Conservation (phyloP, 2,888 invertebrate species). For the Protophormia terraenovae region DNA sequence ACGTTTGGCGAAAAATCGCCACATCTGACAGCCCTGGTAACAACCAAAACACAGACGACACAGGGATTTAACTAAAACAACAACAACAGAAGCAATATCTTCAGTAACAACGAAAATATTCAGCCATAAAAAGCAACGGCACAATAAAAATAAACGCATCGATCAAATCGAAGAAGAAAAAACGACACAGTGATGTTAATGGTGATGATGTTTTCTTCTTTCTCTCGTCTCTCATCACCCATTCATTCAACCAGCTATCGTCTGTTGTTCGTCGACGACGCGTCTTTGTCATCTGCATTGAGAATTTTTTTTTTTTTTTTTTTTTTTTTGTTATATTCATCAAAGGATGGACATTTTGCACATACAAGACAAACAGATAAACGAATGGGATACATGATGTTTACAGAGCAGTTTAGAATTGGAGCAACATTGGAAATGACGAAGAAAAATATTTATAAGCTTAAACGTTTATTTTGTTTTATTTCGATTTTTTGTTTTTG, state of each 20-base stretch:
- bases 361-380: not conserved
- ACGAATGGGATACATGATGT: conserved; percentile 42
- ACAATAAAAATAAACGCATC: conserved; percentile 67
- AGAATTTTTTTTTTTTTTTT: not conserved
- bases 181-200: conserved; percentile 59
- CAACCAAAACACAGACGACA: conserved; percentile 49
- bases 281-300: conserved; percentile 50
- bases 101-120: conserved; percentile 45
- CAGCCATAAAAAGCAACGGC: conserved; percentile 66
- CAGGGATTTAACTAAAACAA: conserved; percentile 20
- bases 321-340: not conserved
- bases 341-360: conserved; percentile 33
- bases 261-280: conserved; percentile 20
- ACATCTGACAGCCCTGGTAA: too few relatives aligned
- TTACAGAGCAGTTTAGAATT: conserved; percentile 50
- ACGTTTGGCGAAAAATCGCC: too few relatives aligned
- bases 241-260: not conserved
- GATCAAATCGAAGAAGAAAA: conserved; percentile 59
- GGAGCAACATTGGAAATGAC: conserved; percentile 51
- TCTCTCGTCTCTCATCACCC: conserved; percentile 10
- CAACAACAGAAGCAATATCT: conserved; percentile 1
- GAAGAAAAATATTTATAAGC: conserved; percentile 46
- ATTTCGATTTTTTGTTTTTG: not conserved
- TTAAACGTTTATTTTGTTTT: conserved; percentile 47
- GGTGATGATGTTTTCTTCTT: conserved; percentile 53